A percentile compares a stretch with the other conserved stretches of the same genome.
These are phyloP conservation scores for Polyommatus icarus DNA, from an alignment of 2,888 invertebrate genomes.

Conservation along the genomic window DNA sequence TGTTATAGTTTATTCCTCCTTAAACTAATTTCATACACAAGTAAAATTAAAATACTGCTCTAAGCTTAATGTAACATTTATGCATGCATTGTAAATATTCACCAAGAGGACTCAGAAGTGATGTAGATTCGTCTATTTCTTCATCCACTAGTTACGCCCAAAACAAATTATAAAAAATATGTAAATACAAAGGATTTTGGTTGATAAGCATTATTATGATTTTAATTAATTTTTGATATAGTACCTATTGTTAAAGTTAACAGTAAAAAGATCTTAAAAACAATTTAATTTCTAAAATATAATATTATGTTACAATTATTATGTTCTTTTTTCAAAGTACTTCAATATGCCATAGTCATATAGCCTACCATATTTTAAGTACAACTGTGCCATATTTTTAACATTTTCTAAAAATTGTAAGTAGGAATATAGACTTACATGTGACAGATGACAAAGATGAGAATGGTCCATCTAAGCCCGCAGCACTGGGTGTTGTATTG, in stretches of 20 bases:
- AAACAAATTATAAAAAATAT: slow-evolving; percentile 22
- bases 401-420: neutral
- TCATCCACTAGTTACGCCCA: slow-evolving; percentile 6
- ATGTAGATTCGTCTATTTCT: slow-evolving; percentile 20
- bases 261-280: no score
- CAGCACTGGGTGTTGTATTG: slow-evolving; percentile 61
- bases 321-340: no score
- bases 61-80: neutral
- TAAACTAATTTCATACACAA: neutral
- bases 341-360: no score
- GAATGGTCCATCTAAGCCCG: slow-evolving; percentile 84
- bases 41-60: neutral
- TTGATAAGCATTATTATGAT: neutral
- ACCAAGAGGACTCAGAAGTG: slow-evolving; percentile 16
- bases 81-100: slow-evolving; percentile 19
- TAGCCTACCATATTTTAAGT: no score
- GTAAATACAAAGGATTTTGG: neutral
- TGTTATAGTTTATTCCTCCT: neutral
- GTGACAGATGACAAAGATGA: slow-evolving; percentile 70
- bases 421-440: slow-evolving; percentile 57
- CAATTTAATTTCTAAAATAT: no score
- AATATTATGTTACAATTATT: no score
- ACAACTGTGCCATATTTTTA: neutral
- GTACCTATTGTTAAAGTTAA: no score
- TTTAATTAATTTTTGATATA: neutral